These are phyloP conservation scores for Melanotaenia trifasciata DNA, from an alignment of 2,797 vertebrate species.

Conservation along the genomic window DNA sequence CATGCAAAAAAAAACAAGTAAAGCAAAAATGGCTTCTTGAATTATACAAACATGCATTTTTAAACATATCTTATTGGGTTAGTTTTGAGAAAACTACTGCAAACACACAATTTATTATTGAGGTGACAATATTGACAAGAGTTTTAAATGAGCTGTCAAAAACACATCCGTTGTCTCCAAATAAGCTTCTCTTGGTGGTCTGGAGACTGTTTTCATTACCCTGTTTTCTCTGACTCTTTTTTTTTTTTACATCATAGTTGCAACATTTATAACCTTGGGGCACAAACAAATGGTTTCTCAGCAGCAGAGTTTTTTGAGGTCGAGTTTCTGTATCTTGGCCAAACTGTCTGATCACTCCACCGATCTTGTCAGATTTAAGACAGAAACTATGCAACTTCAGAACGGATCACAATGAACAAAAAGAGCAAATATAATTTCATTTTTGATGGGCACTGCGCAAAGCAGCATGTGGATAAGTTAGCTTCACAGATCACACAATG, in stretches of 20 bases:
- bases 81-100: not conserved
- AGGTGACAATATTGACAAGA: conserved; percentile 51
- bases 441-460: not conserved
- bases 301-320: conserved; percentile 19
- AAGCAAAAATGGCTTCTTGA: conserved; percentile 10
- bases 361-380: conserved; percentile 7
- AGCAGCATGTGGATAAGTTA: not conserved
- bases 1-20: not conserved
- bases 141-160: conserved; percentile 59
- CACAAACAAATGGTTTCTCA: conserved; percentile 33
- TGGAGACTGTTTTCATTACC: conserved; percentile 48
- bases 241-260: conserved; percentile 52
- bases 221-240: not conserved
- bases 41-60: conserved; percentile 33
- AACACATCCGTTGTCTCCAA: conserved; percentile 62
- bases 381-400: conserved; percentile 4
- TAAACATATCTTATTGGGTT: not conserved
- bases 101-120: conserved; percentile 33
- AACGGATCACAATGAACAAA: not conserved
- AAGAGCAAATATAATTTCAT: not conserved
- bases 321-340: conserved; percentile 11
- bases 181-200: conserved; percentile 47
- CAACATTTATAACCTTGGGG: conserved; percentile 53
- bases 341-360: conserved; percentile 25
- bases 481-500: not conserved